These are phyloP conservation scores for Pseudonaja textilis DNA, from an alignment of 2,113 vertebrate species.

Conservation along the genomic window DNA sequence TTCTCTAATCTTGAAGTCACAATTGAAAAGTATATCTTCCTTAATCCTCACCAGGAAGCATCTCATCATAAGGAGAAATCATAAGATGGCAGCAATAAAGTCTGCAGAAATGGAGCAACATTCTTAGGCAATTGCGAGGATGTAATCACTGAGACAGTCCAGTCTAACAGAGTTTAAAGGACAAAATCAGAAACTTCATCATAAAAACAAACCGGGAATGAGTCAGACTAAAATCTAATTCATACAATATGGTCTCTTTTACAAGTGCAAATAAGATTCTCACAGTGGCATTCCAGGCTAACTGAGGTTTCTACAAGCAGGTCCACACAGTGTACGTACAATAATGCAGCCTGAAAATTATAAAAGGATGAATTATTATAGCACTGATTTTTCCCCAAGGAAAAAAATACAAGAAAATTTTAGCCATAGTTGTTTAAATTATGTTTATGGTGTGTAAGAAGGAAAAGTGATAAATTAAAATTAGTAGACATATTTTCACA, in stretches of 20 bases:
- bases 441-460: neutral
- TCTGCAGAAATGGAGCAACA: neutral
- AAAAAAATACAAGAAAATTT: neutral
- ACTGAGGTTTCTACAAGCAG: neutral
- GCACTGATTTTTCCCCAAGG: neutral
- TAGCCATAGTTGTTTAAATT: neutral
- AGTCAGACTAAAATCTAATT: neutral
- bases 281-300: neutral
- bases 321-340: neutral
- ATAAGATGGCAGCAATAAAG: neutral
- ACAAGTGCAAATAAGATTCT: neutral
- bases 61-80: neutral
- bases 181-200: neutral
- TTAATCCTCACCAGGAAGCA: neutral
- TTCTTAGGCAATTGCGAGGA: neutral
- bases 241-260: neutral
- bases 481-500: neutral
- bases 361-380: neutral
- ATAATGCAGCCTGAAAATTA: neutral
- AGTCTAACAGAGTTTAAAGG: neutral
- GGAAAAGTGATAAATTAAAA: neutral
- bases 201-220: neutral
- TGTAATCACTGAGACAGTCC: neutral
- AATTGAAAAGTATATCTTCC: neutral
- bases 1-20: neutral